These are phyloP conservation scores for Heliconius aoede DNA, from an alignment of 2,888 invertebrate species.

Conservation along the genomic window DNA sequence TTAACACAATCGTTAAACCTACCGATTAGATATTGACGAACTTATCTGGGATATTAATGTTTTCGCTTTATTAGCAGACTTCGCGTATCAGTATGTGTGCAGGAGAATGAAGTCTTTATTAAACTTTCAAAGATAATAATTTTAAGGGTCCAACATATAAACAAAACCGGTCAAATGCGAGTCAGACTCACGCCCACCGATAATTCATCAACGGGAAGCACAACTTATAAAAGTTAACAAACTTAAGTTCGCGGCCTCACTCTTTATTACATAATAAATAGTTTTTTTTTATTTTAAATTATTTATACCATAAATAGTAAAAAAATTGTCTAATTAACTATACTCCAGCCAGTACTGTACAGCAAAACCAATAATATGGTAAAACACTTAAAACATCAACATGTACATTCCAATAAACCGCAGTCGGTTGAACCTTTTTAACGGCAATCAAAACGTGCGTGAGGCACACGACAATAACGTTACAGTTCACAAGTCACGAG, in stretches of 20 bases:
- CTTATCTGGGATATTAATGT: slow-evolving; percentile 24
- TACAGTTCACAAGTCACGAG: slow-evolving; percentile 79
- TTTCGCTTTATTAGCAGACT: slow-evolving; percentile 3
- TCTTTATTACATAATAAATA: not conserved
- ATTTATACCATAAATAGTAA: not conserved
- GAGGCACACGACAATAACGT: slow-evolving; percentile 72
- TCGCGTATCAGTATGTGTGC: not conserved
- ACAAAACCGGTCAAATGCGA: no score
- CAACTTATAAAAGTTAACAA: no score
- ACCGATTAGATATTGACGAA: slow-evolving; percentile 43
- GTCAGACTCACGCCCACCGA: no score
- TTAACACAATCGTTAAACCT: slow-evolving; percentile 50
- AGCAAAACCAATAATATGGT: not conserved
- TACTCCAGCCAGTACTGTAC: no score
- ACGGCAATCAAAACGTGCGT: slow-evolving; percentile 70
- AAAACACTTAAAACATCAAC: slow-evolving; percentile 47
- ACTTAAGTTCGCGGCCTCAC: no score
- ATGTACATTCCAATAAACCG: slow-evolving; percentile 52
- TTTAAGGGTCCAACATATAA: not conserved
- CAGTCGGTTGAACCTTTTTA: slow-evolving; percentile 61
- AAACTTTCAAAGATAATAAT: not conserved
- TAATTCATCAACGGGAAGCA: no score
- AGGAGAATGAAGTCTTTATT: not conserved
- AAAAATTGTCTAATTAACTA: not conserved
- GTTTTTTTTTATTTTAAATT: not conserved